Percentiles rank a stretch among this genome's conserved stretches.
These are phyloP conservation scores for roundworm (Caenorhabditis elegans) DNA, from an alignment of 1,140 invertebrate species.

Conservation along the genomic window DNA sequence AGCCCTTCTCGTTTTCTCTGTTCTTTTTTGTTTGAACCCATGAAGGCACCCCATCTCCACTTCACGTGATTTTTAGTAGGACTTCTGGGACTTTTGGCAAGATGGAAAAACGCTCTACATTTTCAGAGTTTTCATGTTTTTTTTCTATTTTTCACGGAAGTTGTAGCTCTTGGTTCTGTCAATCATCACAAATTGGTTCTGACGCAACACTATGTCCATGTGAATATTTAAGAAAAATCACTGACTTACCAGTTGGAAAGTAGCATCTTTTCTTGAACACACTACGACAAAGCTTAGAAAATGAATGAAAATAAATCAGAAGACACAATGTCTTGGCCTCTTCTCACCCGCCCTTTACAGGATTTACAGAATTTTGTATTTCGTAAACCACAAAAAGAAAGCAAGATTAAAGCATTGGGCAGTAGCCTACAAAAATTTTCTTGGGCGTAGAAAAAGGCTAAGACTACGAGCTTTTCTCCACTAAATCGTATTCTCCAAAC, in stretches of 20 bases:
- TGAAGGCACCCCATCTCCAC: neutral
- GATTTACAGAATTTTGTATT: neutral
- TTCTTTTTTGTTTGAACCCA: neutral
- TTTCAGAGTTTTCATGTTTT: neutral
- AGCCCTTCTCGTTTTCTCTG: constrained; percentile 19
- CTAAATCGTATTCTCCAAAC: neutral
- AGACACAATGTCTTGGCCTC: neutral
- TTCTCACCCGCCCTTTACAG: neutral
- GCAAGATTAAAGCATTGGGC: neutral
- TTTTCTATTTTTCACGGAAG: neutral
- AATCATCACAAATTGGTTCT: constrained; percentile 6
- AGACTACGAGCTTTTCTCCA: neutral
- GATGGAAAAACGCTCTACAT: neutral
- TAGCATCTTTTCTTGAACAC: neutral
- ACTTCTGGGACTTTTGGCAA: constrained; percentile 1
- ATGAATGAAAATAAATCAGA: neutral
- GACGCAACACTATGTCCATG: neutral
- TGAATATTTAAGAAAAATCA: neutral
- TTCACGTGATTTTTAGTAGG: neutral
- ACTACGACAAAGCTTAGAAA: neutral
- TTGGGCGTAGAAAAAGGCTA: neutral
- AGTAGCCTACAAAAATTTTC: neutral
- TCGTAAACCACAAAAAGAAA: neutral
- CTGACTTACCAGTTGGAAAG: constrained; percentile 4
- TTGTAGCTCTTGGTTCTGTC: neutral